Conservation (phyloP, 2,888 invertebrate species). For the Gasteruption jaculator region DNA sequence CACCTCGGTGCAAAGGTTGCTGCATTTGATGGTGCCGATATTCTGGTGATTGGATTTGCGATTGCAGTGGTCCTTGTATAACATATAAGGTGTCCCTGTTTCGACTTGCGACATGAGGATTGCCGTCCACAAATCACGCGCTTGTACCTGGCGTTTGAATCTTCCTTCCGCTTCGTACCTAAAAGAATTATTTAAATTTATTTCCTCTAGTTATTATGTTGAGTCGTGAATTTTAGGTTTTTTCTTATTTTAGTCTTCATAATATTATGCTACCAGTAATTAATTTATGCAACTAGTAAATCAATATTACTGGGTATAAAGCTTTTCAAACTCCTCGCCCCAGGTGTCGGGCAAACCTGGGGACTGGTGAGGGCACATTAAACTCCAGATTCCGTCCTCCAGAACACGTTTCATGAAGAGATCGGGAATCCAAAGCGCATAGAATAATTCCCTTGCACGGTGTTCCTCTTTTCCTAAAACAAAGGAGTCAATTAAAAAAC, state of each 20-base stretch:
- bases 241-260: neutral
- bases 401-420: conserved; percentile 95
- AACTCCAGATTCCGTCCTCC: conserved; percentile 78
- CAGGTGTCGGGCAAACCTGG: conserved; percentile 88
- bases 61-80: conserved; percentile 95
- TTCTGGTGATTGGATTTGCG: conserved; percentile 97
- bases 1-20: conserved; percentile 97
- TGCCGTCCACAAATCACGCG: conserved; percentile 89
- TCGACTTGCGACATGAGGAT: conserved; percentile 94
- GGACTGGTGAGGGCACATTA: conserved; percentile 95
- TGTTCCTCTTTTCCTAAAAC: conserved; percentile 79
- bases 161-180: conserved; percentile 79
- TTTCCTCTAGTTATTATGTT: conserved; percentile 1
- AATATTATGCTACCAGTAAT: no score
- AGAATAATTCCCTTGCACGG: conserved; percentile 92
- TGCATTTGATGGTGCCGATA: conserved; percentile 96
- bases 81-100: conserved; percentile 97
- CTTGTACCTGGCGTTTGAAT: conserved; percentile 67
- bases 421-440: conserved; percentile 97
- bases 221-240: neutral
- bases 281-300: conserved; percentile 4
- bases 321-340: conserved; percentile 89
- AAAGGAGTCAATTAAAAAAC: conserved; percentile 27
- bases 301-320: conserved; percentile 67
- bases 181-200: conserved; percentile 13